Evolutionary conservation across 2,113 vertebrate species (phyloP), one percentile per base, ranked within the genome.

Genomic region (Tapirus terrestris): DNA sequence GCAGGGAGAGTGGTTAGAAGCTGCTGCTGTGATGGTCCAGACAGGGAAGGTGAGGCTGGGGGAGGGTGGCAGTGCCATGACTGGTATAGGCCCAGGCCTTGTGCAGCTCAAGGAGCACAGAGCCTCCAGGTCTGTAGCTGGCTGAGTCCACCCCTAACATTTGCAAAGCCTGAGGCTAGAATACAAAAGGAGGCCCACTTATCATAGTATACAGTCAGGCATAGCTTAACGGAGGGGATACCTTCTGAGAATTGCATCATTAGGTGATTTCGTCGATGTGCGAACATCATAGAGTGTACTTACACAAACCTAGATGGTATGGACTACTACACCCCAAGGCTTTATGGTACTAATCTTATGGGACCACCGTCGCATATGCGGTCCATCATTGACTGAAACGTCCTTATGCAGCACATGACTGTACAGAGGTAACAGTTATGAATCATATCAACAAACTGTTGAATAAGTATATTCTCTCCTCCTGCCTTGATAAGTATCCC

Each of bases 1-100:
- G 67, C 21, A 70, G 61, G 43, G 60, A 65, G 16, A 16, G 60
- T 12, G 33, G 33, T 61, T 70, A 11, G 29, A 93, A 29, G 17
- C 58, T 5, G 8, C 39, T 36, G 6, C 18, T 16, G 13, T 6
- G 17, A 29, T 0, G 12, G 13, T 51, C 11, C 58, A 39, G 79
- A 25, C 2, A 8, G 9, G 6, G 45, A 75, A 36, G 23, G 43
- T 6, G 4, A 53, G 23, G 3, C 51, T 53, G 53, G 21, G 21
- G 12, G 17, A 4, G 60, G 10, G 31, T 6, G 3, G 53, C 0
- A 43, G 17, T 0, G 72, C 27, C 17, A 13, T 0, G 9, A 10
- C 48, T 1, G 0, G 21, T 11, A 2, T 13, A 80, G 21, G 31
- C 18, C 23, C 25, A 61, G 10, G 31, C 63, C 36, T 5, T 4